A percentile compares a stretch with the other conserved stretches of the same genome.
Conservation (phyloP, 2,888 invertebrate species). For the Leucophora obtusa region DNA sequence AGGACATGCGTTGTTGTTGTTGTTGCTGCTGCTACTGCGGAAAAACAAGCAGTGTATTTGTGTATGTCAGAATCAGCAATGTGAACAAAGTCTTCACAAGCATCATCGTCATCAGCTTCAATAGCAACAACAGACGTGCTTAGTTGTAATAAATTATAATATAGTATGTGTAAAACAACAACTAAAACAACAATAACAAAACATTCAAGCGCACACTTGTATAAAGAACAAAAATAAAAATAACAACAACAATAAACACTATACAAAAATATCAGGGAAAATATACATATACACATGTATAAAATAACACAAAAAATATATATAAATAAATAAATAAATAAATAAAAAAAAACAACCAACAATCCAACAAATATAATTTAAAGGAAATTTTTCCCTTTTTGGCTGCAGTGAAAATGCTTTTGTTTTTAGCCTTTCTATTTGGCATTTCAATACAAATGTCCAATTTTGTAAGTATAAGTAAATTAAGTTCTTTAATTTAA, state of each 20-base stretch:
- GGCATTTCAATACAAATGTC: slow-evolving; percentile 55
- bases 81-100: slow-evolving; percentile 37
- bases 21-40: slow-evolving; percentile 21
- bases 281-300: slow-evolving; percentile 2
- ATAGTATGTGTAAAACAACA: neutral
- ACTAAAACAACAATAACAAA: neutral
- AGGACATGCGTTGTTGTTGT: slow-evolving; percentile 54
- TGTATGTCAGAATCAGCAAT: slow-evolving; percentile 51
- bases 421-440: slow-evolving; percentile 32
- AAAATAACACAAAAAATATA: too few relatives aligned
- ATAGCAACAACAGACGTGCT: slow-evolving; percentile 1
- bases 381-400: slow-evolving; percentile 25
- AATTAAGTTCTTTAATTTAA: neutral
- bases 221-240: neutral
- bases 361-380: slow-evolving; percentile 8
- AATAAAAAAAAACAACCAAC: slow-evolving; percentile 18
- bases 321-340: slow-evolving; percentile 11
- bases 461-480: slow-evolving; percentile 56
- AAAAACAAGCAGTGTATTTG: slow-evolving; percentile 23
- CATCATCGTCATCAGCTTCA: slow-evolving; percentile 37
- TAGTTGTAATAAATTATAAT: neutral
- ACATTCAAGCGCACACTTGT: slow-evolving; percentile 15
- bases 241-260: neutral
- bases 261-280: neutral
- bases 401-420: slow-evolving; percentile 43